Evolutionary conservation across 1,140 invertebrate species (phyloP), one percentile per base, ranked within the genome.

Genomic region (Heterodera schachtii): DNA sequence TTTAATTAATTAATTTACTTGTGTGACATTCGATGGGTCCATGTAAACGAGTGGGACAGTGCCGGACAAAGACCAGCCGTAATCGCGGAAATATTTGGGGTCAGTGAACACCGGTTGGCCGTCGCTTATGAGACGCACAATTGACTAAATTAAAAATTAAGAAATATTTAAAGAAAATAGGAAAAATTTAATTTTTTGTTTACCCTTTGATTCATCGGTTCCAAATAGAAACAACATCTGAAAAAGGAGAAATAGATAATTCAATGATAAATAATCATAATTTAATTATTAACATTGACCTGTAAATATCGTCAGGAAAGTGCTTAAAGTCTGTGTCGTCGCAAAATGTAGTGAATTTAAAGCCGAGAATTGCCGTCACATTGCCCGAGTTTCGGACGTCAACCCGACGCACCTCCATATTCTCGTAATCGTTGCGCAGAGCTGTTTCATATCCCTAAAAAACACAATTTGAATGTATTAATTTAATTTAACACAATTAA

Each of bases 71-170:
- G 76, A 77, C 88, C 88, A 89, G 13, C 88, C 88, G 71, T 89
- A 90, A 52, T 89, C 88, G 19, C 88, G 84, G 86, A 89, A 89
- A 57, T 88, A 89, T 77, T 89, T 89, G 44, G 88, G 88, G 73
- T 89, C 88, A 8, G 88, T 89, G 79, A 89, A 89, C 43, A 89
- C 87, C 19, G 88, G 88, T 16, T 84, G 84, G 4, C 86, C 87
- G 80, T 90, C 87, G 44, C 83, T 75, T 6, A 75, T 44, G 21
- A 89, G 87, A 76, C 85, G 79, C 70, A 89, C 86, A 43, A 90
- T 75, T 16, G 87, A 85, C 85, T 88, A 79, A 67, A 75, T 73
- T 49, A 6, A n/a, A n/a, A n/a, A n/a, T 49, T 49, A 6, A n/a
- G 13, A 70, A 79, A 7, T 13, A 80, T 49, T 47, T 69, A 69